These are phyloP conservation scores for Notodonta dromedarius DNA, from an alignment of 2,888 invertebrate genomes.

Conservation along the genomic window DNA sequence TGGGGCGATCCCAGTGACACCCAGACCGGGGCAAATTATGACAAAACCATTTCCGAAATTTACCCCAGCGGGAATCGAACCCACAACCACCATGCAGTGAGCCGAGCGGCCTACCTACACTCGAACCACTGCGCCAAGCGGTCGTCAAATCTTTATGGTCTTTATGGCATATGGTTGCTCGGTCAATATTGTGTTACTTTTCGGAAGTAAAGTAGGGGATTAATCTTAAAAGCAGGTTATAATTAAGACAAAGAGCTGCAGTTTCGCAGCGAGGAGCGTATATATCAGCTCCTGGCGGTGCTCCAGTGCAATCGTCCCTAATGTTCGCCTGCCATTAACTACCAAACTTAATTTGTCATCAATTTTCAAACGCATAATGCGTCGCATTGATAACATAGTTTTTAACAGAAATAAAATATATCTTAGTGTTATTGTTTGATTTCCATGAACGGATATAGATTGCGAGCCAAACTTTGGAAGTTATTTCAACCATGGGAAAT, in stretches of 20 bases:
- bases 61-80: no score
- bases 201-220: slow-evolving; percentile 24
- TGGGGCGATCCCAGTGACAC: no score
- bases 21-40: no score
- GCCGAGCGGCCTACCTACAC: no score
- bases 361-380: slow-evolving; percentile 44
- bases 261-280: slow-evolving; percentile 46
- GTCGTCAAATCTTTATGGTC: no score
- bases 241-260: slow-evolving; percentile 62
- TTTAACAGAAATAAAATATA: neutral
- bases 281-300: slow-evolving; percentile 48
- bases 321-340: slow-evolving; percentile 53
- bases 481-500: neutral
- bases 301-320: slow-evolving; percentile 48
- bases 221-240: slow-evolving; percentile 40
- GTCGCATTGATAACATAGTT: slow-evolving; percentile 35
- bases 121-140: no score
- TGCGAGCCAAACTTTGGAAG: slow-evolving; percentile 3
- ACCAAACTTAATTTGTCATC: slow-evolving; percentile 47
- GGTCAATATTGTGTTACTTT: neutral
- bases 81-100: no score
- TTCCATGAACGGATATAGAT: slow-evolving; percentile 14
- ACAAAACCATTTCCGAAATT: no score
- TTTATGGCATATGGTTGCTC: neutral
- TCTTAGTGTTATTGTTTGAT: slow-evolving; percentile 21